phyloP scores from a whole-genome alignment of 1,140 invertebrate genomes.

The Psilanteris sp. region DNA sequence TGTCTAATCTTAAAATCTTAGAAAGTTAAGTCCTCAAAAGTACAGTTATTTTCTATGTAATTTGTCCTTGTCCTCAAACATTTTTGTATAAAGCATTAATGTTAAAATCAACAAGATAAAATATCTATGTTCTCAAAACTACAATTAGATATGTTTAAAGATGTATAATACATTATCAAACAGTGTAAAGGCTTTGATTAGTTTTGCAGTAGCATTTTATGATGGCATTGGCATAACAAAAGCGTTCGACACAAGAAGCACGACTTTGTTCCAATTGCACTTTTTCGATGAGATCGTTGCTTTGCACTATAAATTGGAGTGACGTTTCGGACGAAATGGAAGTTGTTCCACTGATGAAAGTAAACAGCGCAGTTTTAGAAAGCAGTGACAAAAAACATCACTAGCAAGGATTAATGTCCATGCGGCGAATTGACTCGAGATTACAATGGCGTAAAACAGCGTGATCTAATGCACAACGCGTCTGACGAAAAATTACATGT shows the following conservation, averaged over 20 bases:
- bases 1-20: too few relatives aligned
- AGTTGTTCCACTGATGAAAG: slow-evolving; percentile 39
- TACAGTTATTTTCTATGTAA: too few relatives aligned
- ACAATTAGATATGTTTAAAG: too few relatives aligned
- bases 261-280: not conserved
- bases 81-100: too few relatives aligned
- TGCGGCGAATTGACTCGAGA: slow-evolving; percentile 12
- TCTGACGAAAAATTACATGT: slow-evolving; percentile 22
- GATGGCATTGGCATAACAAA: slow-evolving; percentile 39
- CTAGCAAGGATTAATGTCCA: slow-evolving; percentile 21
- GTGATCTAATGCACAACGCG: slow-evolving; percentile 10
- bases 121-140: too few relatives aligned
- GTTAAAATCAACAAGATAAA: too few relatives aligned
- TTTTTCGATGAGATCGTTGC: slow-evolving; percentile 6
- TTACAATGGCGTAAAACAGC: slow-evolving; percentile 15
- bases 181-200: slow-evolving; percentile 60
- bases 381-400: slow-evolving; percentile 12
- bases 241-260: slow-evolving; percentile 3
- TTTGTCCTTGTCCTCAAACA: too few relatives aligned
- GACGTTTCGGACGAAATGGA: slow-evolving; percentile 28
- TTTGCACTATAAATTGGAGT: slow-evolving; percentile 36
- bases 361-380: slow-evolving; percentile 31
- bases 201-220: slow-evolving; percentile 61
- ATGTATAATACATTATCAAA: slow-evolving; percentile 64
- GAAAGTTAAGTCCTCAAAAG: too few relatives aligned